Percentiles rank a stretch among this genome's conserved stretches.
phyloP scores from a whole-genome alignment of 2,113 vertebrate genomes.

The Scolopax mira region DNA sequence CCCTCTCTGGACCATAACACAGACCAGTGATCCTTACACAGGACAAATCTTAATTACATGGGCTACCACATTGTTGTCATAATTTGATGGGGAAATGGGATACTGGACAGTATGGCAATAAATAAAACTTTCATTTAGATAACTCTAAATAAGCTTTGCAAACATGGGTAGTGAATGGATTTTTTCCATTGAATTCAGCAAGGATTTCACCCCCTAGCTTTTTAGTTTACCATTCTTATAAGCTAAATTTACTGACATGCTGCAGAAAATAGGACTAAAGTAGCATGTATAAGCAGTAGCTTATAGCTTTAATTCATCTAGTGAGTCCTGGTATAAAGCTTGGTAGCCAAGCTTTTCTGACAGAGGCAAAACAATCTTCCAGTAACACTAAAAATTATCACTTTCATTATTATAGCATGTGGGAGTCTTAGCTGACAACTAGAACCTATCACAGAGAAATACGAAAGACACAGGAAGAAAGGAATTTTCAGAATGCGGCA shows the following conservation, averaged over 20 bases:
- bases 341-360: neutral
- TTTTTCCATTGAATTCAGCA: neutral
- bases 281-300: neutral
- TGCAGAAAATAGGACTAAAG: neutral
- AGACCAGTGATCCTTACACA: neutral
- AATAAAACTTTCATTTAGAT: neutral
- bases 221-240: neutral
- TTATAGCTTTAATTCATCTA: neutral
- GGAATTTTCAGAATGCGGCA: neutral
- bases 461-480: neutral
- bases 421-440: neutral
- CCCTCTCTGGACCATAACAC: neutral
- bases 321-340: neutral
- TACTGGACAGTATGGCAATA: neutral
- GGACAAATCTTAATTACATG: neutral
- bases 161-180: neutral
- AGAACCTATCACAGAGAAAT: neutral
- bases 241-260: neutral
- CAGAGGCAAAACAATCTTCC: constrained; percentile 18
- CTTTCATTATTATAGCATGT: constrained; percentile 1
- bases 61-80: neutral
- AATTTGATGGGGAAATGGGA: neutral
- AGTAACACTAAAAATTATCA: constrained; percentile 4
- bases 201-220: neutral
- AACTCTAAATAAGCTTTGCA: neutral